Conservation (phyloP, 2,797 vertebrate species). For the Hippocampus kuda region DNA sequence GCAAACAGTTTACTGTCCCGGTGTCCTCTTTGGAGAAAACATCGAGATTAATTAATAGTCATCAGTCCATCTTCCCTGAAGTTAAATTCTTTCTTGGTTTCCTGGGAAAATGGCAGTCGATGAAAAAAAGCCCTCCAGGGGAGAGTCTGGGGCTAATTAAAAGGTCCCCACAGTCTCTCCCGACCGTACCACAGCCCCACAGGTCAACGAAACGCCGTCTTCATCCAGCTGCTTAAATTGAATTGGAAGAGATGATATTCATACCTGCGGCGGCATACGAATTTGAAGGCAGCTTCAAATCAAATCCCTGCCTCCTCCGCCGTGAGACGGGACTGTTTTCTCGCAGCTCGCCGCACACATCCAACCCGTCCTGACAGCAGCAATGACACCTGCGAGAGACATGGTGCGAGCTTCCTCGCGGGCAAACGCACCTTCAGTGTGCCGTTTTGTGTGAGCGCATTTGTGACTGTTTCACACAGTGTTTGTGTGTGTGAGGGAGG, state of each 20-base stretch:
- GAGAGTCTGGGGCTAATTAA: conserved; percentile 26
- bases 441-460: background rate
- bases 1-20: background rate
- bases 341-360: background rate
- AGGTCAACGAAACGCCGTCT: background rate
- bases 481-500: background rate
- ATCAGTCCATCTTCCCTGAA: conserved; percentile 13
- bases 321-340: background rate
- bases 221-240: background rate
- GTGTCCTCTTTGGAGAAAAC: background rate
- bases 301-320: background rate
- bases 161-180: conserved; percentile 9
- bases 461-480: background rate
- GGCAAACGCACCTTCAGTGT: background rate
- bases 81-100: conserved; percentile 48
- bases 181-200: background rate
- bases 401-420: background rate
- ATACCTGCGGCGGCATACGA: background rate
- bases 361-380: background rate
- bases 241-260: background rate
- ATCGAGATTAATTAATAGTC: background rate
- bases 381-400: background rate
- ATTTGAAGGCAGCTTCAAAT: conserved; percentile 1
- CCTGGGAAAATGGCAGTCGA: conserved; percentile 5
- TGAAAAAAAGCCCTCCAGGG: background rate